These are phyloP conservation scores for Eira barbara DNA, from an alignment of 2,113 vertebrate species.

Conservation along the genomic window DNA sequence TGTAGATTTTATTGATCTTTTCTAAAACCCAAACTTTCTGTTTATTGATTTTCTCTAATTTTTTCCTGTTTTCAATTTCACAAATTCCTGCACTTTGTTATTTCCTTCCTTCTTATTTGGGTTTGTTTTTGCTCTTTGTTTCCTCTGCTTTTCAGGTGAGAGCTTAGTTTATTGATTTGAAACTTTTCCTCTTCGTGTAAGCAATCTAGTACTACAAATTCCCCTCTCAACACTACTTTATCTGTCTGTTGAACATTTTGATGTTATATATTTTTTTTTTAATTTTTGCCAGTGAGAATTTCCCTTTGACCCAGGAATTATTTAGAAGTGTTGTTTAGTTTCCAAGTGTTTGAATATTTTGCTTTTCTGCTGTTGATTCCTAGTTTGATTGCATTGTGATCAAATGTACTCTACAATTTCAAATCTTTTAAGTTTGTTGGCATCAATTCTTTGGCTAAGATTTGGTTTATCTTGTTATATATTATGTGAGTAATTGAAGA, in stretches of 20 bases:
- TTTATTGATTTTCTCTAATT: background rate
- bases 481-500: background rate
- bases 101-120: background rate
- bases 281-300: background rate
- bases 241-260: background rate
- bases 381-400: background rate
- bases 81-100: background rate
- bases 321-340: background rate
- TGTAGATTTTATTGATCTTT: background rate
- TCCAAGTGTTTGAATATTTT: background rate
- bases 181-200: background rate
- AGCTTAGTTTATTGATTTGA: background rate
- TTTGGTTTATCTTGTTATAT: background rate
- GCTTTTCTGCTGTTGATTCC: background rate
- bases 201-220: background rate
- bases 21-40: background rate
- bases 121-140: background rate
- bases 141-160: background rate
- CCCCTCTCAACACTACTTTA: background rate
- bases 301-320: background rate
- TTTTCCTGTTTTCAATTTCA: background rate
- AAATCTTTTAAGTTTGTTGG: background rate
- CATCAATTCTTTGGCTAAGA: background rate
- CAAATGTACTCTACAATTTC: background rate
- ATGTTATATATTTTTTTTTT: background rate